phyloP scores from a whole-genome alignment of 2,113 vertebrate species.

The Clupea harengus region DNA sequence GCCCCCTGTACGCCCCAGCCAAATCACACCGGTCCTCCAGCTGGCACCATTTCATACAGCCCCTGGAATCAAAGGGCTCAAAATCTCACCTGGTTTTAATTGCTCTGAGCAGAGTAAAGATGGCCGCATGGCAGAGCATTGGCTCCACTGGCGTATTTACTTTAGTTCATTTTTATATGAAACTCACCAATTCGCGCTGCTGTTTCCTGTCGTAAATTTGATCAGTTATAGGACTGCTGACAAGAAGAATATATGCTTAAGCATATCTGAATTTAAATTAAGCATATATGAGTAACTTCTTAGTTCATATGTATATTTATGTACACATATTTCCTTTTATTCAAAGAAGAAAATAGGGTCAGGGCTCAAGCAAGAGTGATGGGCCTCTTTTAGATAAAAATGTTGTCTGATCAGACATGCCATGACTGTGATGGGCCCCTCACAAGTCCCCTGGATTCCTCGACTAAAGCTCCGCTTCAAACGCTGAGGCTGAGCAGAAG shows the following conservation, averaged over 20 bases:
- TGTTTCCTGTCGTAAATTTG: not conserved
- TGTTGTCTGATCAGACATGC: constrained; percentile 36
- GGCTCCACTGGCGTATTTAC: not conserved
- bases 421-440: constrained; percentile 46
- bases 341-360: constrained; percentile 18
- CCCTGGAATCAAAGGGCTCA: constrained; percentile 23
- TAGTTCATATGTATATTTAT: not conserved
- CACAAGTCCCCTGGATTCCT: constrained; percentile 51
- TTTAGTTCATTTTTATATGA: not conserved
- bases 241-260: not conserved
- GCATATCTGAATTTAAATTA: constrained; percentile 4
- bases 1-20: constrained; percentile 25
- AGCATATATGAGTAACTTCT: not conserved
- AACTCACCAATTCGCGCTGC: not conserved
- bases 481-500: constrained; percentile 53
- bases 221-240: not conserved
- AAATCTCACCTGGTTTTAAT: not conserved
- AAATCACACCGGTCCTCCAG: constrained; percentile 27
- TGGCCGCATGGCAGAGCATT: not conserved
- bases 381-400: constrained; percentile 34
- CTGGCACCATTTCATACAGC: constrained; percentile 27
- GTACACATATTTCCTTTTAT: not conserved
- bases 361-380: constrained; percentile 36
- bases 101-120: not conserved
- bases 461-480: constrained; percentile 43